Conservation (phyloP, 2,888 invertebrate species). For the Drosophila rubida region DNA sequence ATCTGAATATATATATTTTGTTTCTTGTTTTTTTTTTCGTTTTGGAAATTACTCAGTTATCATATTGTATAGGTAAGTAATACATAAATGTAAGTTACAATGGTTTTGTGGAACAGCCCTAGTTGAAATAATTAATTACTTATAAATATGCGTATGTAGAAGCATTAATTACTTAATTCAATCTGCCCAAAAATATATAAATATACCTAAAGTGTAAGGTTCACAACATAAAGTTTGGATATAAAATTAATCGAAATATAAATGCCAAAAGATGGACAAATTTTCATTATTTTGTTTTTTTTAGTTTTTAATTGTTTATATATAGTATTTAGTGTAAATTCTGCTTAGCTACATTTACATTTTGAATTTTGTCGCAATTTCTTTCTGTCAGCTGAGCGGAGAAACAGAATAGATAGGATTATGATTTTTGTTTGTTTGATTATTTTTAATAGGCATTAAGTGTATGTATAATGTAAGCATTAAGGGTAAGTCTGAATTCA, state of each 20-base stretch:
- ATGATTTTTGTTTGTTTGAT: constrained; percentile 16
- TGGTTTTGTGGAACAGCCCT: constrained; percentile 26
- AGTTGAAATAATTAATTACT: constrained; percentile 28
- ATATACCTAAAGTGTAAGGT: constrained; percentile 21
- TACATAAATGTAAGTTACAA: constrained; percentile 28
- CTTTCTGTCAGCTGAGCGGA: constrained; percentile 29
- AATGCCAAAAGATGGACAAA: constrained; percentile 46
- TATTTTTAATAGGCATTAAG: constrained; percentile 19
- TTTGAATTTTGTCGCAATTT: constrained; percentile 2
- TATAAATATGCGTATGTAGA: constrained; percentile 19
- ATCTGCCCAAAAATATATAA: constrained; percentile 18
- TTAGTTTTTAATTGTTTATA: constrained; percentile 6
- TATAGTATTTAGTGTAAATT: constrained; percentile 12
- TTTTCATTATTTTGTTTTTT: constrained; percentile 5
- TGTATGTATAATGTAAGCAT: constrained; percentile 38
- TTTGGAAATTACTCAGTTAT: constrained; percentile 37
- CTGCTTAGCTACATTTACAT: constrained; percentile 16
- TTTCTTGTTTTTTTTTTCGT: neutral
- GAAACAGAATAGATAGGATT: constrained; percentile 15
- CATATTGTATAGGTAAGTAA: constrained; percentile 22
- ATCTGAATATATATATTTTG: constrained; percentile 21
- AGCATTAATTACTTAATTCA: constrained; percentile 16
- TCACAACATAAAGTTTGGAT: constrained; percentile 34
- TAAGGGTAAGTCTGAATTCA: constrained; percentile 52
- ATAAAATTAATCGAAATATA: constrained; percentile 33